phyloP scores from a whole-genome alignment of 2,888 invertebrate species.

The Hartigia nigra region DNA sequence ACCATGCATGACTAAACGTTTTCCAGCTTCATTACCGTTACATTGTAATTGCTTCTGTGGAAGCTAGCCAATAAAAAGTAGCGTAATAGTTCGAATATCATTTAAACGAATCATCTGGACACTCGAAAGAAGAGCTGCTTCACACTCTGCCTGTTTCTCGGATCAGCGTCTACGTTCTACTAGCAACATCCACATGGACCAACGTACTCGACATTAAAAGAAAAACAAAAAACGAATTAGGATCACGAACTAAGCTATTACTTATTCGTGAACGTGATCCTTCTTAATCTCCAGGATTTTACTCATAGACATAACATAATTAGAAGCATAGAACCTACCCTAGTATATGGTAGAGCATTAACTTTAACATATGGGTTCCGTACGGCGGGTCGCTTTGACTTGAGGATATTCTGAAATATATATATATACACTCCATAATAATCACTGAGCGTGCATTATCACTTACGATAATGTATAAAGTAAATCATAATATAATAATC shows the following conservation, averaged over 20 bases:
- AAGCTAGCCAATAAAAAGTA: neutral
- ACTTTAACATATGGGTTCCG: constrained; percentile 21
- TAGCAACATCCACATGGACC: neutral
- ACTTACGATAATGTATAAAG: neutral
- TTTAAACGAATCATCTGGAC: neutral
- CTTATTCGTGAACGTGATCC: constrained; percentile 26
- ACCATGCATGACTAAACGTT: neutral
- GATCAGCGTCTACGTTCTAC: neutral
- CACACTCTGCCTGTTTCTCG: neutral
- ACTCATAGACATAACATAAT: constrained; percentile 37
- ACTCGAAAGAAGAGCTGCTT: neutral
- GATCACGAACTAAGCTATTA: neutral
- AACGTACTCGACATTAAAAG: neutral
- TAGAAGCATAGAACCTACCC: constrained; percentile 20
- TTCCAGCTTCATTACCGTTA: neutral
- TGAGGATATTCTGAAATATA: neutral
- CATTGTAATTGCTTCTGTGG: neutral
- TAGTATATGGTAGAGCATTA: constrained; percentile 13
- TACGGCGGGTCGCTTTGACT: constrained; percentile 6
- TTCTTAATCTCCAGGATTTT: constrained; percentile 38
- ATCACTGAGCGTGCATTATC: neutral
- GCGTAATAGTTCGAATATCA: neutral
- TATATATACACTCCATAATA: neutral
- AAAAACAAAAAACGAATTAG: neutral
- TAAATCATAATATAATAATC: neutral